A percentile compares a stretch with the other conserved stretches of the same genome.
Evolutionary conservation across 2,797 vertebrate species (phyloP).

Genomic region (Lacerta bilineata): DNA sequence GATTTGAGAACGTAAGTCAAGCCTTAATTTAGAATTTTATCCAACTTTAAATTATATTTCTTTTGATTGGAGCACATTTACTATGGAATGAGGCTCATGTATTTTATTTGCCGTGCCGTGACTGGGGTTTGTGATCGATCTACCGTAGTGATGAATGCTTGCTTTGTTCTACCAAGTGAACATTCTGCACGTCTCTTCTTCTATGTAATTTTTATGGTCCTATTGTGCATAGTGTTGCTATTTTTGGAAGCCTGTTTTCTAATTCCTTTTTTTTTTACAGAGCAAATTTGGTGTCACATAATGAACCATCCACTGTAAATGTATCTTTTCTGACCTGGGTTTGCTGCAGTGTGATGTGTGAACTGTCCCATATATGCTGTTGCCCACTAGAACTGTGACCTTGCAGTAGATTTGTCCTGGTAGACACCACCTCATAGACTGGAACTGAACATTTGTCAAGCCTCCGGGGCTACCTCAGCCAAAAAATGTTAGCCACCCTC

Average conservation of each 20-base stretch:
- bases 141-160: conserved; percentile 52
- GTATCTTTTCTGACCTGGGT: not conserved
- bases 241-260: conserved; percentile 30
- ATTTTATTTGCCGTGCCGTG: conserved; percentile 41
- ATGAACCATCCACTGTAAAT: conserved; percentile 46
- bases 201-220: conserved; percentile 56
- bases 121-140: conserved; percentile 52
- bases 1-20: conserved; percentile 54
- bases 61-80: conserved; percentile 60
- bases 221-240: conserved; percentile 42
- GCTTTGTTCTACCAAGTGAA: conserved; percentile 62
- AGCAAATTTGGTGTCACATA: conserved; percentile 53
- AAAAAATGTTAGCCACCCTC: not conserved
- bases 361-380: not conserved
- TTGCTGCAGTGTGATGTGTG: not conserved
- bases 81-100: conserved; percentile 28
- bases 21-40: conserved; percentile 61
- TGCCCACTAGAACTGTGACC: not conserved
- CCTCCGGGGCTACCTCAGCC: not conserved
- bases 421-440: not conserved
- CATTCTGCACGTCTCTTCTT: conserved; percentile 41
- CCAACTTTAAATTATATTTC: conserved; percentile 45
- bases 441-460: not conserved
- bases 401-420: not conserved
- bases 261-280: conserved; percentile 49